Percentiles rank a stretch among this genome's conserved stretches.
phyloP scores from a whole-genome alignment of 2,113 vertebrate species.

The Haemorhous mexicanus region DNA sequence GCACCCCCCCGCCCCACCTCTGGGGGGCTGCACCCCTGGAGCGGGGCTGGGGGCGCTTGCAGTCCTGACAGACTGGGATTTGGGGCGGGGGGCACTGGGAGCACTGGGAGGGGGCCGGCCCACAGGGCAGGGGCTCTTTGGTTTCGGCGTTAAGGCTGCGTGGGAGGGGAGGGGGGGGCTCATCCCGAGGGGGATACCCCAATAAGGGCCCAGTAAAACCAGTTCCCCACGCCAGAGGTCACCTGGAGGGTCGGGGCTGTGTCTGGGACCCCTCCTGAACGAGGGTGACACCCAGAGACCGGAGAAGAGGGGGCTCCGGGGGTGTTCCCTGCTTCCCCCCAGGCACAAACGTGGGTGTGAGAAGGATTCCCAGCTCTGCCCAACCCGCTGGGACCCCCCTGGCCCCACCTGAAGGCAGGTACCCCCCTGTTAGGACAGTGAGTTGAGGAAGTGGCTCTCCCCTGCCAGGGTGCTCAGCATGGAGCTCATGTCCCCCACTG shows the following conservation, averaged over 20 bases:
- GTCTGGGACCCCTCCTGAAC: background rate
- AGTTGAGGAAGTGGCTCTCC: conserved; percentile 94
- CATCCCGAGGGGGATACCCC: background rate
- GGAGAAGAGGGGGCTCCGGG: too few species aligned
- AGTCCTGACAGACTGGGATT: background rate
- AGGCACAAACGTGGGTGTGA: fast-evolving
- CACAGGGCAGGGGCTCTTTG: background rate
- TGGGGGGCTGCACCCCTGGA: too few species aligned
- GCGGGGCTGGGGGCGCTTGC: background rate
- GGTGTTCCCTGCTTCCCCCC: fast-evolving
- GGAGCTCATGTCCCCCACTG: conserved; percentile 94
- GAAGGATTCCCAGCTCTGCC: background rate
- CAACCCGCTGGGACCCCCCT: fast-evolving
- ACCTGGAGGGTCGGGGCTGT: background rate
- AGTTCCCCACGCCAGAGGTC: background rate
- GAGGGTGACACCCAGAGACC: background rate
- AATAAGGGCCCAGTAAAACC: background rate
- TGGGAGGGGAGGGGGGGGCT: background rate
- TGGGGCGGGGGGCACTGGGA: background rate
- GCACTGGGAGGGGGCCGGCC: background rate
- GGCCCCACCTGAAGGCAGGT: background rate
- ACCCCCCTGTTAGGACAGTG: conserved; percentile 73
- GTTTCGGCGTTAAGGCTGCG: background rate
- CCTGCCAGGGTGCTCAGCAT: conserved; percentile 91
- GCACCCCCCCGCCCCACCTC: background rate